Conservation (phyloP, 64 coral and sea anemone genomes). For the Actinia tenebrosa region DNA sequence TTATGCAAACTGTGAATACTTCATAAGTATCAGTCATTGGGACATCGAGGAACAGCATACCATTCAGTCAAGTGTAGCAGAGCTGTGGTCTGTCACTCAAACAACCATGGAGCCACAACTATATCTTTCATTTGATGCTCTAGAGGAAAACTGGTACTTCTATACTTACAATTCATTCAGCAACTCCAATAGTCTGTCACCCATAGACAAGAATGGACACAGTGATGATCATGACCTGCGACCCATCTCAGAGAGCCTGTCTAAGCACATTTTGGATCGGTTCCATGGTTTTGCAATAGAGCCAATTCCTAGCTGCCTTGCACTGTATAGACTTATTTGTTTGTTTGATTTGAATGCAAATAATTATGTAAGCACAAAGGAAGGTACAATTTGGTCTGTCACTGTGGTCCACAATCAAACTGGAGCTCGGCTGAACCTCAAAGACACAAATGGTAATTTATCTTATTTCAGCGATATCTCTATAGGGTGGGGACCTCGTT, state of each 20-base stretch:
- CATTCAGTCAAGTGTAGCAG: constrained; percentile 76
- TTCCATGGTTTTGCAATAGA: constrained; percentile 45
- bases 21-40: constrained; percentile 85
- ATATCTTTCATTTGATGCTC: constrained; percentile 37
- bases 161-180: neutral
- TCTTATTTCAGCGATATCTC: neutral
- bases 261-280: neutral
- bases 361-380: constrained; percentile 64
- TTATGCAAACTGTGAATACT: constrained; percentile 80
- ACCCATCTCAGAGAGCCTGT: neutral
- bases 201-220: neutral
- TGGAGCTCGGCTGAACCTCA: constrained; percentile 51
- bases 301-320: constrained; percentile 89
- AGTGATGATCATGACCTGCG: neutral
- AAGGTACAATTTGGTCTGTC: constrained; percentile 70
- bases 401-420: constrained; percentile 67
- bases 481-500: too few species aligned
- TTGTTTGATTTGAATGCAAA: constrained; percentile 71
- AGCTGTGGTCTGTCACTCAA: constrained; percentile 54
- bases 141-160: constrained; percentile 48
- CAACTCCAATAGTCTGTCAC: constrained; percentile 1
- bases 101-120: constrained; percentile 48
- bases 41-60: constrained; percentile 91
- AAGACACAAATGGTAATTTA: constrained; percentile 79
- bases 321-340: constrained; percentile 83